These are phyloP conservation scores for Patella depressa DNA, from an alignment of 2,888 invertebrate genomes.

Conservation along the genomic window DNA sequence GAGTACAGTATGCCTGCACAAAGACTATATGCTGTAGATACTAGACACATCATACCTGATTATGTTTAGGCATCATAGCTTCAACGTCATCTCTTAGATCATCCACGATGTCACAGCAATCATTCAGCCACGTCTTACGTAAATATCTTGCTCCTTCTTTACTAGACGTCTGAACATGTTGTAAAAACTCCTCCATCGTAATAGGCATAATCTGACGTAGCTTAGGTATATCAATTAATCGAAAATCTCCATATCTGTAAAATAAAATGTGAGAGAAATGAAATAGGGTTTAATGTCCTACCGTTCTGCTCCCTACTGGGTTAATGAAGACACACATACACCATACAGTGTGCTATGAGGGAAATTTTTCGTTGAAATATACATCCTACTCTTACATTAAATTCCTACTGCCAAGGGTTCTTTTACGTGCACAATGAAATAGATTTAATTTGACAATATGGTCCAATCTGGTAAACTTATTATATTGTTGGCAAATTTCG, in stretches of 20 bases:
- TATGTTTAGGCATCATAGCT: conserved; percentile 80
- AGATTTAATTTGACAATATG: neutral
- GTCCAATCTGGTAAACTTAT: neutral
- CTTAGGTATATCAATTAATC: conserved; percentile 77
- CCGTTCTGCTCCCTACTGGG: too few species aligned
- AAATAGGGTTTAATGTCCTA: too few species aligned
- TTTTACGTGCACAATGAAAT: too few species aligned
- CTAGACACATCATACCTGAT: neutral
- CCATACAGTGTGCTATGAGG: too few species aligned
- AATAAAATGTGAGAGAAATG: neutral
- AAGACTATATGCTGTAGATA: neutral
- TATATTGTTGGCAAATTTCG: neutral
- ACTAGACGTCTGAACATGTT: conserved; percentile 58
- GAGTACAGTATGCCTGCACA: too few species aligned
- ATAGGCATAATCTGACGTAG: conserved; percentile 74
- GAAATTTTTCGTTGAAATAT: too few species aligned
- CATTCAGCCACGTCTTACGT: conserved; percentile 60
- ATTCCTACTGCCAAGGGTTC: too few species aligned
- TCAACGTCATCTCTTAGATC: conserved; percentile 74
- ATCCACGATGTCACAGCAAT: conserved; percentile 64
- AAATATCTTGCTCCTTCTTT: conserved; percentile 50
- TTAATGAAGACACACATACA: too few species aligned
- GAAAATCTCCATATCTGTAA: conserved; percentile 74
- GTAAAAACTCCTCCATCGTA: conserved; percentile 62
- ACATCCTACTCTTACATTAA: too few species aligned